Base-by-base conservation (phyloP, 2,113 vertebrate genomes). In the Lucifuga dentata region DNA sequence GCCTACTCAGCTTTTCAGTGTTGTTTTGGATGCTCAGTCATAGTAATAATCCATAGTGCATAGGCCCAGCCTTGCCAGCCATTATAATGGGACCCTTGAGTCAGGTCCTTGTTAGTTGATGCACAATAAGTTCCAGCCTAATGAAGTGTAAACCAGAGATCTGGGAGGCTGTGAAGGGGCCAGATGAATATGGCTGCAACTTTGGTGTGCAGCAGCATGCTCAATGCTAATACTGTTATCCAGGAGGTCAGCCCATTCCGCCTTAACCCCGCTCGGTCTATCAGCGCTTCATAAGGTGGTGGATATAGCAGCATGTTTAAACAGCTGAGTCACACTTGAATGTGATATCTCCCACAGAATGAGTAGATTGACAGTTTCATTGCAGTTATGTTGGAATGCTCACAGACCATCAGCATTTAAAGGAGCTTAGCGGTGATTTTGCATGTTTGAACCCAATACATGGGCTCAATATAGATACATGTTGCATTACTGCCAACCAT, bases 201-300 rank as follows among this genome's bases (percentile, higher is more conserved):
- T 58, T 61, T 50, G 35, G 35, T 63, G 60, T 43, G 43, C 43
- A 19, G 50, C 24, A 15, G 38, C 73, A 53, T 69, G 73, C 82
- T 92, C 89, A 66, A 89, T 90, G 77, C 85, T 91, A 91, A 93
- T 81, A 68, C 75, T 73, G 68, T 93, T 88, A 90, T 64, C 76
- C 72, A 50, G 40, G 83, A 88, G 87, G 90, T 91, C 89, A 89
- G 71, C 89, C 74, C 63, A 76, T 86, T 84, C 36, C 16, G 33
- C 48, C 23, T 71, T 67, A 73, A 68, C 72, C 68, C 36, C 24
- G 58, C 44, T 48, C 74, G 64, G 81, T 85, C 88, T 84, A 83
- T 90, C 88, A 86, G 80, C 78, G 45, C 86, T 83, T 86, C 70
- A 68, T 86, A 73, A 80, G 49, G 41, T 38, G 36, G 12, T 43